Evolutionary conservation across 2,888 invertebrate species (phyloP).

Genomic region (Tanaodytes sp.): DNA sequence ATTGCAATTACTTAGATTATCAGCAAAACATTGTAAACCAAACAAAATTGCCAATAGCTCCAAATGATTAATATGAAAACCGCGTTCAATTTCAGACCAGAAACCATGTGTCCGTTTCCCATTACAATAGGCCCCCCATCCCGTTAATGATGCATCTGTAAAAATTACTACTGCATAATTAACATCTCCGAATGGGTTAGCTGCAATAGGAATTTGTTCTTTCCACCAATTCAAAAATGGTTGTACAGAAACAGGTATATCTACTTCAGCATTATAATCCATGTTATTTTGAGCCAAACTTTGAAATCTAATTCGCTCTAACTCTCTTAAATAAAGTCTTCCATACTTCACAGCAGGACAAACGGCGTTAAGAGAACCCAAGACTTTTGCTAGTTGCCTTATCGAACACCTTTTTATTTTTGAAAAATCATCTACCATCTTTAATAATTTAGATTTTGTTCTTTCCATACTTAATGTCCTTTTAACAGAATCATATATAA

Average conservation of each 20-base stretch:
- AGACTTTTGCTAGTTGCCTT: neutral
- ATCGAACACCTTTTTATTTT: neutral
- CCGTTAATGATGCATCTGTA: slow-evolving; percentile 3
- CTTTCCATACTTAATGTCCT: no score
- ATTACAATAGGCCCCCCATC: neutral
- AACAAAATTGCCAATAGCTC: slow-evolving; percentile 2
- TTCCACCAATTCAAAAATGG: slow-evolving; percentile 1
- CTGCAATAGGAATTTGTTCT: neutral
- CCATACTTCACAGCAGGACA: slow-evolving; percentile 1
- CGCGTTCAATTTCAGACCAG: neutral
- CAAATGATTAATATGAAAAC: neutral
- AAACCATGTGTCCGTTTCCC: slow-evolving; percentile 3
- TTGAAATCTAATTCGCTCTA: neutral
- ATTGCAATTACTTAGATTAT: neutral
- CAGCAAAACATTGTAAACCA: neutral
- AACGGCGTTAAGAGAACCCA: slow-evolving; percentile 1
- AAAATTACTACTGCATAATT: neutral
- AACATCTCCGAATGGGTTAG: neutral
- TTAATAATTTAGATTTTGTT: neutral
- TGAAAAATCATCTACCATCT: neutral
- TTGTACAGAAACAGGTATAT: neutral
- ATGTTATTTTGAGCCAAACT: neutral
- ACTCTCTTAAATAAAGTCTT: slow-evolving; percentile 1
- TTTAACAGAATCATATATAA: slow-evolving; percentile 11
- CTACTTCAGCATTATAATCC: neutral